phyloP scores from a whole-genome alignment of 2,888 invertebrate genomes.

The Drosophila mimetica region DNA sequence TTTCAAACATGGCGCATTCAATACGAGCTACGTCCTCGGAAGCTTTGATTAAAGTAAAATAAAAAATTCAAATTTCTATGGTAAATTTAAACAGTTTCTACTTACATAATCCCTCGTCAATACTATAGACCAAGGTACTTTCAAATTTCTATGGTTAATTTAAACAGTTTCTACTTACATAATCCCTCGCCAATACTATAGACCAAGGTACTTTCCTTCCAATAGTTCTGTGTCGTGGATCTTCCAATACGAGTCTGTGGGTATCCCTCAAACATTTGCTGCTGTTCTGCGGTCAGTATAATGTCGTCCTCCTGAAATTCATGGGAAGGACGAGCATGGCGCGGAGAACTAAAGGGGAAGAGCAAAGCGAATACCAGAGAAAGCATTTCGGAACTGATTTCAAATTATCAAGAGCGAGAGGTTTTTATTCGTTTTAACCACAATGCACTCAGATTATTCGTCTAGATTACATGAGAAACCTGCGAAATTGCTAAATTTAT shows the following conservation, averaged over 20 bases:
- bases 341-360: neutral
- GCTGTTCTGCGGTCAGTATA: constrained; percentile 23
- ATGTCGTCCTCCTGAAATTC: constrained; percentile 27
- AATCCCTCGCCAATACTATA: constrained; percentile 47
- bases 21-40: constrained; percentile 5
- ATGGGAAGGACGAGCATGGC: neutral
- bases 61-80: too few species aligned
- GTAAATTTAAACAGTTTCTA: neutral
- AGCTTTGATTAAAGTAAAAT: constrained; percentile 7
- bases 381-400: constrained; percentile 14
- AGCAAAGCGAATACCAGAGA: neutral
- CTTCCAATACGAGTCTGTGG: constrained; percentile 13
- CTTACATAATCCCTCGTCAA: constrained; percentile 46
- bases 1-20: constrained; percentile 47
- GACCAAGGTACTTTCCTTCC: constrained; percentile 47
- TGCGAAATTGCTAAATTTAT: neutral
- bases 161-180: constrained; percentile 32
- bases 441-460: neutral
- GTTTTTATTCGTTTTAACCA: constrained; percentile 7
- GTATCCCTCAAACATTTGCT: constrained; percentile 2
- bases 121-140: constrained; percentile 47
- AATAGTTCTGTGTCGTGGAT: constrained; percentile 40
- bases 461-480: neutral
- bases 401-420: neutral
- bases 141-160: neutral